Conservation (phyloP, 2,888 invertebrate genomes). For the Ophioninae sp. region DNA sequence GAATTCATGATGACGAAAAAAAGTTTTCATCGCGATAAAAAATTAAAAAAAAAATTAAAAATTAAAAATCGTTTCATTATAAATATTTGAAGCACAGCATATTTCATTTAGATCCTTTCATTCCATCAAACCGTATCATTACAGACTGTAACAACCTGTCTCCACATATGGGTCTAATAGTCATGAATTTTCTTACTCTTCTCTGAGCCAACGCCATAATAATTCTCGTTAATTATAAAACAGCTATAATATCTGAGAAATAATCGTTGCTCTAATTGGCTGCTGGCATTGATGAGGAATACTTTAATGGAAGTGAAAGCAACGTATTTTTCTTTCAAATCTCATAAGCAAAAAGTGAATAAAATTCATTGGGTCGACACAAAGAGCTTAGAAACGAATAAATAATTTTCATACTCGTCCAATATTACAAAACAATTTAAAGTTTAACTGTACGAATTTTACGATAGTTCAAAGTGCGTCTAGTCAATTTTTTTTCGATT, state of each 20-base stretch:
- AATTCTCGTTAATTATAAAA: background rate
- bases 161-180: background rate
- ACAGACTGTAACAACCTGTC: background rate
- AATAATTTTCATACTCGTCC: background rate
- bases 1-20: too few relatives aligned
- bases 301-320: background rate
- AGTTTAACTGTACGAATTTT: background rate
- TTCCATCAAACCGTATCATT: background rate
- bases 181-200: background rate
- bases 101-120: background rate
- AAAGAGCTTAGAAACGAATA: background rate
- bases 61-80: too few relatives aligned
- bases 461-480: too few relatives aligned
- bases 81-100: background rate
- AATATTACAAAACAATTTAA: background rate
- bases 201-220: background rate
- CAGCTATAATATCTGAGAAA: background rate
- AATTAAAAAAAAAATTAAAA: too few relatives aligned
- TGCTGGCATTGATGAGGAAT: background rate
- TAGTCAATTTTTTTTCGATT: too few relatives aligned
- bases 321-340: background rate
- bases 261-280: background rate
- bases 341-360: background rate
- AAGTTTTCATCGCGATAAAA: too few relatives aligned
- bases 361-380: background rate